Evolutionary conservation across 2,888 invertebrate species (phyloP).

Genomic region (Myopa testacea): DNA sequence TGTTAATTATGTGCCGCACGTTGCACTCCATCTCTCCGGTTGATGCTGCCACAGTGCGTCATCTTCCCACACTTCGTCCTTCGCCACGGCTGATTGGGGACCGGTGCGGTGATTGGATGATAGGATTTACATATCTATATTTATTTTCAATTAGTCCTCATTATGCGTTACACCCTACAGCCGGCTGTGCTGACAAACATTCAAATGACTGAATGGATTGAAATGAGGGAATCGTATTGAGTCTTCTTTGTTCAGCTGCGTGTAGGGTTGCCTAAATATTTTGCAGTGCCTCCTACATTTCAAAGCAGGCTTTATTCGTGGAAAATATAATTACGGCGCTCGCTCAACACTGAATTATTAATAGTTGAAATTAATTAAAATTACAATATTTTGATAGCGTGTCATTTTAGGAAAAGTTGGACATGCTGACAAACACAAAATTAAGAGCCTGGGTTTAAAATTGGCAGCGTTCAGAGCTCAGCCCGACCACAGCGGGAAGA

Average conservation of each 20-base stretch:
- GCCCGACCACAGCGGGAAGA: background rate
- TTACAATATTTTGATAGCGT: slow-evolving; percentile 1
- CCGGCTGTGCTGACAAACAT: background rate
- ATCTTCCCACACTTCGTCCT: background rate
- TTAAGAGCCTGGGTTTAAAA: too few species aligned
- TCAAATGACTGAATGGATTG: too few species aligned
- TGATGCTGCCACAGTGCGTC: background rate
- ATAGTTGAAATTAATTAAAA: slow-evolving; percentile 2
- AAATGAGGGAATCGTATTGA: too few species aligned
- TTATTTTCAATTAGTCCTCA: slow-evolving; percentile 35
- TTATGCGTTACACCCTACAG: slow-evolving; percentile 2
- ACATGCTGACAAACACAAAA: too few species aligned
- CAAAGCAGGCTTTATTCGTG: background rate
- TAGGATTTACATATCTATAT: slow-evolving; percentile 24
- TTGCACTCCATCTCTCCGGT: slow-evolving; percentile 10
- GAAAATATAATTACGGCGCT: background rate
- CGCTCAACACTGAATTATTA: slow-evolving; percentile 1
- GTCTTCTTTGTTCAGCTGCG: background rate
- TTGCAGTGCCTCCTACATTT: background rate
- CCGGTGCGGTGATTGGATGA: background rate
- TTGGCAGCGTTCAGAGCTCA: too few species aligned
- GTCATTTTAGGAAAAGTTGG: background rate
- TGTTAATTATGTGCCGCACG: slow-evolving; percentile 5
- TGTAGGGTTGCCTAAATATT: background rate
- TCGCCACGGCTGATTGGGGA: slow-evolving; percentile 4